phyloP scores from a whole-genome alignment of 2,113 vertebrate species.

The Lepus americanus region DNA sequence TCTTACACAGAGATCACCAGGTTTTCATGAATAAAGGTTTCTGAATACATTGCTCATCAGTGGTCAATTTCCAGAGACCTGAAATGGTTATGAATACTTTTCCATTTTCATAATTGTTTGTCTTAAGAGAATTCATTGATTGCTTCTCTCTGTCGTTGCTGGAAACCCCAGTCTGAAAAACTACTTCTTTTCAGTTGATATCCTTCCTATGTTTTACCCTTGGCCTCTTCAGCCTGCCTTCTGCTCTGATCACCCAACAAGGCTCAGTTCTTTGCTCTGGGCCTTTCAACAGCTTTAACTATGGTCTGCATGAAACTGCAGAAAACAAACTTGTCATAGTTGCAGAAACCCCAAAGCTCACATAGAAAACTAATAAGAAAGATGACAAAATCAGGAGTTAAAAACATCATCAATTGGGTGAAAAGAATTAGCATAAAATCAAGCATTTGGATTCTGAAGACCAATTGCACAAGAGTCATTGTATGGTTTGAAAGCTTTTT shows the following conservation, averaged over 20 bases:
- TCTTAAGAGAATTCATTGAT: not conserved
- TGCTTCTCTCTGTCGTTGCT: not conserved
- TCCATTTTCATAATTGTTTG: not conserved
- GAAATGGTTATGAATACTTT: not conserved
- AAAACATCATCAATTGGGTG: not conserved
- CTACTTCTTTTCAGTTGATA: not conserved
- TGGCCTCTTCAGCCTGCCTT: not conserved
- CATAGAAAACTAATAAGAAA: slow-evolving; percentile 1
- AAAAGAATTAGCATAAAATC: not conserved
- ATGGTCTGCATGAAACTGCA: not conserved
- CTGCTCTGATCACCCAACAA: not conserved
- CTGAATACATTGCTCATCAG: not conserved
- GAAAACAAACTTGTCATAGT: not conserved
- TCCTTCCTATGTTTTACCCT: not conserved
- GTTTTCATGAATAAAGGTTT: not conserved
- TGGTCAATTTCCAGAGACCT: not conserved
- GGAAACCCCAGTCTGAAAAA: not conserved
- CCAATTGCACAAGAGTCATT: not conserved
- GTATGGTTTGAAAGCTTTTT: not conserved
- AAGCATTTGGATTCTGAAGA: not conserved
- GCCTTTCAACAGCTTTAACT: not conserved
- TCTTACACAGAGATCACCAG: not conserved
- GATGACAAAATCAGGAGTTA: not conserved
- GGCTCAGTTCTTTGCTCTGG: not conserved
- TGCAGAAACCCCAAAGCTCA: not conserved